Base-by-base conservation (phyloP, 2,888 invertebrate genomes). In the Sarcophaga carnaria region DNA sequence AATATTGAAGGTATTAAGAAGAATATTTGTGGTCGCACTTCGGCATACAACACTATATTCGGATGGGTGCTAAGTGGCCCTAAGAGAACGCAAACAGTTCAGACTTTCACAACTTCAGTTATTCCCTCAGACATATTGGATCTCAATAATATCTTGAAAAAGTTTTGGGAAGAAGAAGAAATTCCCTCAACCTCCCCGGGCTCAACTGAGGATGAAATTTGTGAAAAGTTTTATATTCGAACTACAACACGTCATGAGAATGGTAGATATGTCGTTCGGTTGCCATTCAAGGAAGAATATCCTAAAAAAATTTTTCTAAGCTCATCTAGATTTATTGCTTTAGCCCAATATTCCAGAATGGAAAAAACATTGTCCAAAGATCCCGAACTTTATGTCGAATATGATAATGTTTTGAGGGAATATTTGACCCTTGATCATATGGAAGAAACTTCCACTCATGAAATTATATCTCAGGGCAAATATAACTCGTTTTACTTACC, bases 101-200 rank as follows among this genome's bases (percentile, higher is more conserved):
- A 69, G 6, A 2, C 78, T 2, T 78, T 78, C 12, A 49, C 70
- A 5, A 27, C 27, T 27, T 60, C 69, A 17, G 17, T 14, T 11
- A n/a, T 4, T 12, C 2, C 14, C 12, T 49, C 49, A 3, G 49
- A 49, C 2, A 49, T 12, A 11, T 14, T 3, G 2, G 49, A 49
- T 10, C 49, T 49, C 14, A 49, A 49, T 12, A 49, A 49, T 2
- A 49, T 4, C 27, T 27, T 27, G 27, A 27, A 27, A 4, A 27
- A 11, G 49, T 77, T 77, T 59, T 77, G 77, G 77, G 81, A 81
- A 22, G 45, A 67, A 12, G 63, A 81, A 49, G 49, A 75, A 27
- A 59, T 81, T 3, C 37, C 70, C 10, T n/a, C 25, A 5, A 17
- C 22, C 5, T 22, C 20, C 47, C n/a, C 49, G 3, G 1, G 10